These are phyloP conservation scores for Eledona agricola DNA, from an alignment of 2,888 invertebrate species.

Conservation along the genomic window DNA sequence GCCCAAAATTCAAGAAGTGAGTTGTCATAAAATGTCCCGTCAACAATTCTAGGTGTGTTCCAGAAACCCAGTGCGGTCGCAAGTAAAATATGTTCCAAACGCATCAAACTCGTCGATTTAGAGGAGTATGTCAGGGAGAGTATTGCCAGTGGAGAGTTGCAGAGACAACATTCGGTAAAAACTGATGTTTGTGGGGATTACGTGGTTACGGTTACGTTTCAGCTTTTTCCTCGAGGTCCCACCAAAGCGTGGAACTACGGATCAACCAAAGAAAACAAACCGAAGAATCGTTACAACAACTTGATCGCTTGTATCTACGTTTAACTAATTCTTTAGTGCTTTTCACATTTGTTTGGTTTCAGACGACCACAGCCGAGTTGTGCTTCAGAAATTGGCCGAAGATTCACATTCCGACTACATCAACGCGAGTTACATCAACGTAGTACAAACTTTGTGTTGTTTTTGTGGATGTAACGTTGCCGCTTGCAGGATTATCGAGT, in stretches of 20 bases:
- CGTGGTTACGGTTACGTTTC: constrained; percentile 26
- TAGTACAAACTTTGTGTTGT: constrained; percentile 47
- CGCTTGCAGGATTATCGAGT: constrained; percentile 54
- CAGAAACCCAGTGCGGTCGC: too few relatives aligned
- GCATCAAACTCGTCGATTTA: constrained; percentile 56
- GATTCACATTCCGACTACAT: constrained; percentile 64
- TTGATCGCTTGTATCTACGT: constrained; percentile 61
- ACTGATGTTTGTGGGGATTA: neutral
- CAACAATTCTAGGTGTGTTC: too few relatives aligned
- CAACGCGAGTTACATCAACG: constrained; percentile 65
- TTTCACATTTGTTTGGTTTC: constrained; percentile 4
- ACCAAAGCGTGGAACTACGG: constrained; percentile 60
- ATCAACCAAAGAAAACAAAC: constrained; percentile 57
- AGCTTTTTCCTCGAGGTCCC: constrained; percentile 60
- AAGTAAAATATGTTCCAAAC: constrained; percentile 28
- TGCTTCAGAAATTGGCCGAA: constrained; percentile 56
- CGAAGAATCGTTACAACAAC: constrained; percentile 63
- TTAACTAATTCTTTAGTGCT: neutral
- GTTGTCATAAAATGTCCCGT: too few relatives aligned
- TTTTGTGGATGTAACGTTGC: too few relatives aligned
- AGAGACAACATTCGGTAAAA: constrained; percentile 41
- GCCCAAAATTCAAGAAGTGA: neutral
- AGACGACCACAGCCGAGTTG: constrained; percentile 66
- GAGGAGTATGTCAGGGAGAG: constrained; percentile 58
- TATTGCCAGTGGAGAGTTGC: constrained; percentile 50